These are phyloP conservation scores for Hippocampus abdominalis DNA, from an alignment of 2,113 vertebrate genomes.

Conservation along the genomic window DNA sequence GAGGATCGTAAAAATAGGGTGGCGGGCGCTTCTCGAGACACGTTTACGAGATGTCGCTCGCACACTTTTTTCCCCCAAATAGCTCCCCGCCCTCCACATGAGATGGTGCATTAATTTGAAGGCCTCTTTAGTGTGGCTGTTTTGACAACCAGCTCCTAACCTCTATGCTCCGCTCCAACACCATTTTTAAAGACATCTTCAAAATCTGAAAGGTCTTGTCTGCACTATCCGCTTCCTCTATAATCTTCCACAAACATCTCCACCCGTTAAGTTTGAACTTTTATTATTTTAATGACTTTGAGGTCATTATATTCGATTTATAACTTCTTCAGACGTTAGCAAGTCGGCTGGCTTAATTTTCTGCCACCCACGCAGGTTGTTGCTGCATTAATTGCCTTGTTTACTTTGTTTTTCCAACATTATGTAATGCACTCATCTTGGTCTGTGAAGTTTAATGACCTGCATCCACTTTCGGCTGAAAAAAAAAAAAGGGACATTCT, in stretches of 20 bases:
- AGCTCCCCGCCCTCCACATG: conserved; percentile 38
- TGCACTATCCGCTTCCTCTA: background rate
- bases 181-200: background rate
- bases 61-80: conserved; percentile 50
- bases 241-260: background rate
- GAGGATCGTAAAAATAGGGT: conserved; percentile 11
- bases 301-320: background rate
- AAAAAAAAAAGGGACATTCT: background rate
- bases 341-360: background rate
- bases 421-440: background rate
- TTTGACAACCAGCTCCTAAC: conserved; percentile 31
- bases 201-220: background rate
- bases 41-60: conserved; percentile 56
- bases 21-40: conserved; percentile 14
- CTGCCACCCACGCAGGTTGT: background rate
- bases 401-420: background rate
- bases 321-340: conserved; percentile 6
- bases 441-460: background rate
- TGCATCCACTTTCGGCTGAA: background rate
- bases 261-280: background rate
- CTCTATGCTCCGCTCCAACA: background rate
- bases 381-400: conserved; percentile 1
- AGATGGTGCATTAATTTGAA: conserved; percentile 48
- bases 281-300: background rate
- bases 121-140: conserved; percentile 36